Percentiles rank a stretch among this genome's conserved stretches.
These are phyloP conservation scores for Chaetorhynchus papuensis DNA, from an alignment of 2,113 vertebrate species.

Conservation along the genomic window DNA sequence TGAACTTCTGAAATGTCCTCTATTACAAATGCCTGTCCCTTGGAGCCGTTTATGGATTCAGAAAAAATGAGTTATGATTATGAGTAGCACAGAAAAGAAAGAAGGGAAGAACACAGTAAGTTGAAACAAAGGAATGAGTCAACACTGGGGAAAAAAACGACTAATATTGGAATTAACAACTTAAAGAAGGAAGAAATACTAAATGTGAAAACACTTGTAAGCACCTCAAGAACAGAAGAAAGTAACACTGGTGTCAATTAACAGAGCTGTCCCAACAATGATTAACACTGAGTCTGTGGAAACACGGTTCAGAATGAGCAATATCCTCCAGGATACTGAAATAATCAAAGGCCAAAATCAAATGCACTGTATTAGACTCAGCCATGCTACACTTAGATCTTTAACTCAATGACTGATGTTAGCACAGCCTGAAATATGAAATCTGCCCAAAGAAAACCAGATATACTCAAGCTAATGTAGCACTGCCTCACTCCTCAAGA, in stretches of 20 bases:
- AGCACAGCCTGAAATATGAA: background rate
- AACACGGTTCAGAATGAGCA: background rate
- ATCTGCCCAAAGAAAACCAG: background rate
- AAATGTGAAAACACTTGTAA: background rate
- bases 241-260: background rate
- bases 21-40: background rate
- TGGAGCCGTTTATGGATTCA: background rate
- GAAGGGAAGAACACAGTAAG: background rate
- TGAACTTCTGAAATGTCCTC: constrained; percentile 20
- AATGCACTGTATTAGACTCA: background rate
- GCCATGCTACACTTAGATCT: background rate
- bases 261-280: background rate
- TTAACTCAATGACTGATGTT: background rate
- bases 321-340: background rate
- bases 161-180: background rate
- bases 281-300: background rate
- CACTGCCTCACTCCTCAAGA: background rate
- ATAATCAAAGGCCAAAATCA: background rate
- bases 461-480: background rate
- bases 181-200: background rate
- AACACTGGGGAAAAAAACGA: background rate
- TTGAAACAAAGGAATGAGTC: background rate
- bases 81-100: background rate
- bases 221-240: background rate
- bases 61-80: constrained; percentile 22